Evolutionary conservation across 2,888 invertebrate genomes (phyloP), one percentile per base, ranked within the genome.

Genomic region (Mermis nigrescens): DNA sequence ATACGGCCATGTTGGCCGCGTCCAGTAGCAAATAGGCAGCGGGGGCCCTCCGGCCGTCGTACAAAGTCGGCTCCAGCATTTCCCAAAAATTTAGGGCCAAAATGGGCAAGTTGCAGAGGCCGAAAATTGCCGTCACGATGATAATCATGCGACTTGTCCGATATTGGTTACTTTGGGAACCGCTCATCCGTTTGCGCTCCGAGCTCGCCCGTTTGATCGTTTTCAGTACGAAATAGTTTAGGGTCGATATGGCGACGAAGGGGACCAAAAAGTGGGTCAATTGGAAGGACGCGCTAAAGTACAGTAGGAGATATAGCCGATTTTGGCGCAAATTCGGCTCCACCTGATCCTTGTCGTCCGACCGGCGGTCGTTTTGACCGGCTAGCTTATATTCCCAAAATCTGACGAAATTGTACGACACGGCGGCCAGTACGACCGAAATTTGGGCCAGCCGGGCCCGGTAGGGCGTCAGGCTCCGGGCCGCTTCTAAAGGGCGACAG

Each of bases 71-170:
- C 12, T 29, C 31, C 29, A 27, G 12, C 24, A 31, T 7, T 53
- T 53, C 54, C 54, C 54, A 53, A 12, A 27, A 27, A 22, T 29
- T 53, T 4, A 53, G 31, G 12, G 31, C 54, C 15, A 53, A 53
- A 12, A 31, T 29, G 29, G 29, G 22, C 4, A 29, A 29, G 29
- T 53, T 53, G 29, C 54, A 53, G 12, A 29, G 7, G 7, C 54
- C 54, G 31, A 53, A 53, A 7, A 53, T 53, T 22, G 29, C 28
- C 7, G 54, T 53, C 3, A 53, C 54, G 29, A 53, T 31, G 31
- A 53, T 29, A 12, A 53, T 31, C 54, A 53, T 53, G 31, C 31
- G 54, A 22, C 54, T 15, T 15, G 54, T 53, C 7, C 28, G 29
- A 29, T 27, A 53, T 53, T 27, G 31, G 22, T 53, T 7, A 12